A percentile compares a stretch with the other conserved stretches of the same genome.
Conservation (phyloP, 2,888 invertebrate species). For the Yponomeuta sedellus region DNA sequence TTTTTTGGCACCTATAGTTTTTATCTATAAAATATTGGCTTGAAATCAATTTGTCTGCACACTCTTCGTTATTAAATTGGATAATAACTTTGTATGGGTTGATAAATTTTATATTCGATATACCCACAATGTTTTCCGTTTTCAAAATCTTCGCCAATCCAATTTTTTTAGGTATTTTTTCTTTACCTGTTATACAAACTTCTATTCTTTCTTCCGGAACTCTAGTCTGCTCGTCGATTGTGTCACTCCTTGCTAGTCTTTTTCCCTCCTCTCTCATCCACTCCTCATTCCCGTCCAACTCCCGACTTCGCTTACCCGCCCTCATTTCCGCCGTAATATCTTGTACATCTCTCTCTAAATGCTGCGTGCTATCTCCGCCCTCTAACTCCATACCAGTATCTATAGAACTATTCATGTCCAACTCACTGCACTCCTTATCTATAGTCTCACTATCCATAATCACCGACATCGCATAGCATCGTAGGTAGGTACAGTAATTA, state of each 20-base stretch:
- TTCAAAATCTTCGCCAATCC: constrained; percentile 13
- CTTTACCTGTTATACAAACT: neutral
- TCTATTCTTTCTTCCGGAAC: constrained; percentile 4
- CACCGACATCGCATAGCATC: neutral
- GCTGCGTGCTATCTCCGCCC: neutral
- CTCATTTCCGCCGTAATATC: neutral
- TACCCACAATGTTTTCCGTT: neutral
- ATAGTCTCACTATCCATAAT: neutral
- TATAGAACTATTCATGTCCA: neutral
- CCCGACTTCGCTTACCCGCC: neutral
- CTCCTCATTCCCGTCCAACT: neutral
- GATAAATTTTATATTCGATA: neutral
- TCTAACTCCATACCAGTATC: neutral
- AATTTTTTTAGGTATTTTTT: constrained; percentile 15
- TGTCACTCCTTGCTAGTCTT: neutral
- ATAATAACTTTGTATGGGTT: constrained; percentile 4
- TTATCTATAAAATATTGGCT: neutral
- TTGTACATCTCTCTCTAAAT: neutral
- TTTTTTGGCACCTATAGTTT: neutral
- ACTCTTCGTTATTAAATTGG: neutral
- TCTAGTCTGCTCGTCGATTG: neutral
- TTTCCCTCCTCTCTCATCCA: neutral
- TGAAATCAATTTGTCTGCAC: constrained; percentile 3
- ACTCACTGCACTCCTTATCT: neutral
- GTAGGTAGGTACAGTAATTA: too few relatives aligned